phyloP scores from a whole-genome alignment of 2,888 invertebrate genomes.

The Beris chalybata region DNA sequence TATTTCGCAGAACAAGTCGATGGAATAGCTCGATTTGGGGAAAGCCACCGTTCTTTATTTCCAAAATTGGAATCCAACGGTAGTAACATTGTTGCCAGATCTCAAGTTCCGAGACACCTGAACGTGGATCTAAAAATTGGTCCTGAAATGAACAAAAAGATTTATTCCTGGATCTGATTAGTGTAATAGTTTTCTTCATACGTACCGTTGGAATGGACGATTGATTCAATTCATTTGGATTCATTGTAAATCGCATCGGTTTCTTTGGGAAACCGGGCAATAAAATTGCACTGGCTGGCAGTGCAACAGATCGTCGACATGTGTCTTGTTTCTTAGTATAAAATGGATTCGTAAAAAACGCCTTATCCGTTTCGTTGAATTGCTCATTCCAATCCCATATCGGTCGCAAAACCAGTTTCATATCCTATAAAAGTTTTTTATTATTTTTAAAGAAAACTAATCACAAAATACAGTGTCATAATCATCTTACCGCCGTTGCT shows the following conservation, averaged over 20 bases:
- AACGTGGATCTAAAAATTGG: slow-evolving; percentile 58
- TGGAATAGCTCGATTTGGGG: slow-evolving; percentile 55
- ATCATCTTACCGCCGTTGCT: slow-evolving; percentile 56
- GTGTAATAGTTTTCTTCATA: background rate
- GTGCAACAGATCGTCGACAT: slow-evolving; percentile 49
- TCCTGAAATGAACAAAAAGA: slow-evolving; percentile 40
- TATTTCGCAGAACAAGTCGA: slow-evolving; percentile 53
- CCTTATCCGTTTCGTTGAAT: slow-evolving; percentile 77
- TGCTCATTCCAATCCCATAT: slow-evolving; percentile 93
- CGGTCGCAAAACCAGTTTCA: slow-evolving; percentile 66
- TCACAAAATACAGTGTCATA: too few relatives aligned
- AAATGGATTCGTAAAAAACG: slow-evolving; percentile 83
- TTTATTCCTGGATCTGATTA: background rate
- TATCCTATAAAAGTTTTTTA: slow-evolving; percentile 40
- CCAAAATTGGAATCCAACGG: slow-evolving; percentile 83
- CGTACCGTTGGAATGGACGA: slow-evolving; percentile 49
- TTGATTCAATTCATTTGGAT: slow-evolving; percentile 38
- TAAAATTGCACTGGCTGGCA: slow-evolving; percentile 47
- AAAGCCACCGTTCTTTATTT: slow-evolving; percentile 58
- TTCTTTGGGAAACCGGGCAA: slow-evolving; percentile 46
- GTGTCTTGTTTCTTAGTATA: slow-evolving; percentile 58
- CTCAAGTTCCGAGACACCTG: slow-evolving; percentile 63
- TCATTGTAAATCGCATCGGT: slow-evolving; percentile 39
- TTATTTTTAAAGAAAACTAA: slow-evolving; percentile 1
- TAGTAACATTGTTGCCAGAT: slow-evolving; percentile 90